Base-by-base conservation (phyloP, 1,140 invertebrate genomes). In the Brachionus calyciflorus region DNA sequence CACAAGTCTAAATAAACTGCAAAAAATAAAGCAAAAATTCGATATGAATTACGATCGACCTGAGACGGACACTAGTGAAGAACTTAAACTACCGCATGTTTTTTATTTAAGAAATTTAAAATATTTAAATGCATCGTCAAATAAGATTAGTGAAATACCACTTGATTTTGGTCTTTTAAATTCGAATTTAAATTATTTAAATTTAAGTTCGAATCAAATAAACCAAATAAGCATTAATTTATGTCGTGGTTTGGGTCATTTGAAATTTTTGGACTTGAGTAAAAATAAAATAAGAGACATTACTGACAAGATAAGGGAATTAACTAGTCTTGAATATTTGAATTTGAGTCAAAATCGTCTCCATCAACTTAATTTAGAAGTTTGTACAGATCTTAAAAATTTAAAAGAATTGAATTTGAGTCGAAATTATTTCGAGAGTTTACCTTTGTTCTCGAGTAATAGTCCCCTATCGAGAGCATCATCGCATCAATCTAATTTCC, bases 101-200 rank as follows among this genome's bases (percentile, higher is more conserved):
- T 73, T 73, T 49, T 73, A 53, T 24, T 33, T 73, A 14, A 30
- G 69, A 17, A 24, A 73, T 19, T 30, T 73, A 10, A 37, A 14
- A 3, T 21, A 17, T 2, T 37, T 73, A 1, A 14, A 49, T 21
- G 30, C 51, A 37, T 37, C 44, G 0, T 9, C 14, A 24, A 73
- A 73, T 51, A 17, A 26, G 2, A 19, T 73, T 7, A 2, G 10
- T 0, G 69, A 73, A 51, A 49, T 73, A 33, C 69, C 69, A 6
- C 19, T 26, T 26, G 69, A 73, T 28, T 73, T 73, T 26, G 69
- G 69, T 3, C 4, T 73, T n/a, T n/a, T 73, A 5, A 73, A 73
- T 24, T 73, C 69, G 1, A 73, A 41, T 17, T 19, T 73, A 14
- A 26, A 73, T 12, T 21, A 51, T 21, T 49, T 73, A 24, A 17